phyloP scores from a whole-genome alignment of 2,797 vertebrate genomes.

The Amblyraja radiata region DNA sequence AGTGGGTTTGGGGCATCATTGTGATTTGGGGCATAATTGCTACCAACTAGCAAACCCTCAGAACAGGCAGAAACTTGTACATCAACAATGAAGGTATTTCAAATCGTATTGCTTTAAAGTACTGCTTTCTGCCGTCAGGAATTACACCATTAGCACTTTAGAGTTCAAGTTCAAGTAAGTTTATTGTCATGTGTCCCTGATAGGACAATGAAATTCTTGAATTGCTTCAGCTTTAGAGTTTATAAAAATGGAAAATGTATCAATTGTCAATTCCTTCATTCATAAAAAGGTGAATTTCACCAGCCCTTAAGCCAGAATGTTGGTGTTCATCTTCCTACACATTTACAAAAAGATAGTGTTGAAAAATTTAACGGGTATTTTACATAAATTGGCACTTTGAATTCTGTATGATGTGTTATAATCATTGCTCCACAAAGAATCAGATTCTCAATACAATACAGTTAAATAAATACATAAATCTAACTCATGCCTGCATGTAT shows the following conservation, averaged over 20 bases:
- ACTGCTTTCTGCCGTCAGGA: neutral
- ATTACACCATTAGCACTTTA: neutral
- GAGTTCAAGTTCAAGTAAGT: neutral
- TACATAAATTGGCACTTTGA: constrained; percentile 24
- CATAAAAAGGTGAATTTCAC: neutral
- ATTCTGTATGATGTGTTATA: constrained; percentile 22
- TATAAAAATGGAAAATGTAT: neutral
- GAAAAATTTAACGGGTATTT: neutral
- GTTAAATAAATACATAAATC: constrained; percentile 38
- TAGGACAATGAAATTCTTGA: no score
- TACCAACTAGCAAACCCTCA: neutral
- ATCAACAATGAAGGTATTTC: neutral
- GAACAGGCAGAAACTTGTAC: neutral
- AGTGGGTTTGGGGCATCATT: neutral
- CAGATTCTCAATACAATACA: constrained; percentile 31
- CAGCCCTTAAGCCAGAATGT: neutral
- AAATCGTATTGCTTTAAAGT: neutral
- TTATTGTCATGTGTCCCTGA: no score
- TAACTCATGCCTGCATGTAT: constrained; percentile 36
- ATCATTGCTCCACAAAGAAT: constrained; percentile 11
- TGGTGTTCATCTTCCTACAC: neutral
- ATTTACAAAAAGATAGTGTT: neutral
- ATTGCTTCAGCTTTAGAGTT: neutral
- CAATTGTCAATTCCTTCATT: neutral
- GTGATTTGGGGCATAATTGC: neutral